Conservation (phyloP, 2,113 vertebrate genomes). For the Felis chaus region DNA sequence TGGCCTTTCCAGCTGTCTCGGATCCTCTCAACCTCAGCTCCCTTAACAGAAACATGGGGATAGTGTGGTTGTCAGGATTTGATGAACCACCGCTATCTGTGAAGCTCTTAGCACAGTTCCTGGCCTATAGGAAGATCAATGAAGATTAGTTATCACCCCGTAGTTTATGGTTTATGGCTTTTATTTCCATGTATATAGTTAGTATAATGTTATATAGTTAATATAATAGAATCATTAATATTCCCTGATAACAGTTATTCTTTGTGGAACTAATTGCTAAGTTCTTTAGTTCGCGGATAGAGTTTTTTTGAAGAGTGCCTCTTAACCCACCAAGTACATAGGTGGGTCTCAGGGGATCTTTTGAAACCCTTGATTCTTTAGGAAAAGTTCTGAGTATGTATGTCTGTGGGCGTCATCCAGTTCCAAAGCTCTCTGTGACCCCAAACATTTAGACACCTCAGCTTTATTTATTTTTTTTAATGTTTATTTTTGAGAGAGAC, state of each 20-base stretch:
- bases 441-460: background rate
- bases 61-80: background rate
- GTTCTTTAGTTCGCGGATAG: constrained; percentile 15
- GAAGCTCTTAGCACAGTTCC: background rate
- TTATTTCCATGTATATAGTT: background rate
- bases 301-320: background rate
- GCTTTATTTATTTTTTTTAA: background rate
- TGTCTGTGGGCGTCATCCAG: background rate
- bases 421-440: background rate
- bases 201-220: background rate
- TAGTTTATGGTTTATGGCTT: background rate
- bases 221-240: background rate
- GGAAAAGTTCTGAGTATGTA: background rate
- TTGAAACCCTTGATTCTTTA: background rate
- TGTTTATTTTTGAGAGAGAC: background rate
- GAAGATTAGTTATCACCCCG: background rate
- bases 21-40: background rate
- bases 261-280: constrained; percentile 20
- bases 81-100: background rate
- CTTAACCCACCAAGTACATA: background rate
- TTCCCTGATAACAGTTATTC: background rate
- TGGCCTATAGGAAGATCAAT: background rate
- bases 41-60: background rate
- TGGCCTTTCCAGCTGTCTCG: background rate
- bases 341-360: background rate